These are phyloP conservation scores for Drosophila kepulauana DNA, from an alignment of 1,140 invertebrate genomes.

Conservation along the genomic window DNA sequence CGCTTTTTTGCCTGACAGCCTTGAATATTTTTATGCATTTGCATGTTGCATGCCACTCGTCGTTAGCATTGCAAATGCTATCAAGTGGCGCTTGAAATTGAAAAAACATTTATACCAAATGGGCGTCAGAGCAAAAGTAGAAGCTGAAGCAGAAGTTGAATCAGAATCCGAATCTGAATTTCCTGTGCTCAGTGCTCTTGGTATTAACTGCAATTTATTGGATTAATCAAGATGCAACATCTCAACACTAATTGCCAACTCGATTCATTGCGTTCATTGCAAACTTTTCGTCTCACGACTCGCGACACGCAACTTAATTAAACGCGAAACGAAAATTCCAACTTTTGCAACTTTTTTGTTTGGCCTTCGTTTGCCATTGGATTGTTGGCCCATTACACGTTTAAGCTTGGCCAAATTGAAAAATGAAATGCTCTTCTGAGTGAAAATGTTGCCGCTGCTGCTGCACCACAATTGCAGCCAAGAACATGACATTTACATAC, in stretches of 20 bases:
- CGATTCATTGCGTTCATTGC: constrained; percentile 1
- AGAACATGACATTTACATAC: constrained; percentile 57
- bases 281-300: background rate
- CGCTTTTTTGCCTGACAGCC: background rate
- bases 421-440: constrained; percentile 33
- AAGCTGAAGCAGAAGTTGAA: background rate
- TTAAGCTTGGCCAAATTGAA: constrained; percentile 40
- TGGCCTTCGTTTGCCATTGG: constrained; percentile 1
- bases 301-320: constrained; percentile 39
- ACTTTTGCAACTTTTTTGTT: background rate
- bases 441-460: background rate
- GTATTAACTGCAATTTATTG: constrained; percentile 49
- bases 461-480: constrained; percentile 35
- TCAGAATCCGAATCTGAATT: background rate
- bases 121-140: background rate
- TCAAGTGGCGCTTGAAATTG: constrained; percentile 63
- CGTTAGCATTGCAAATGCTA: constrained; percentile 75
- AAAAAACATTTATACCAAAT: constrained; percentile 20
- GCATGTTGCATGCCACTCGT: constrained; percentile 20
- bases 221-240: constrained; percentile 57
- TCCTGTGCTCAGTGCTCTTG: background rate
- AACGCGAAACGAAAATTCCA: constrained; percentile 27
- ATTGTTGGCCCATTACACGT: constrained; percentile 24
- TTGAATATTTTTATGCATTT: constrained; percentile 36
- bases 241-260: constrained; percentile 53